Base-by-base conservation (phyloP, 1,140 invertebrate species). In the Drosophila bifasciata region DNA sequence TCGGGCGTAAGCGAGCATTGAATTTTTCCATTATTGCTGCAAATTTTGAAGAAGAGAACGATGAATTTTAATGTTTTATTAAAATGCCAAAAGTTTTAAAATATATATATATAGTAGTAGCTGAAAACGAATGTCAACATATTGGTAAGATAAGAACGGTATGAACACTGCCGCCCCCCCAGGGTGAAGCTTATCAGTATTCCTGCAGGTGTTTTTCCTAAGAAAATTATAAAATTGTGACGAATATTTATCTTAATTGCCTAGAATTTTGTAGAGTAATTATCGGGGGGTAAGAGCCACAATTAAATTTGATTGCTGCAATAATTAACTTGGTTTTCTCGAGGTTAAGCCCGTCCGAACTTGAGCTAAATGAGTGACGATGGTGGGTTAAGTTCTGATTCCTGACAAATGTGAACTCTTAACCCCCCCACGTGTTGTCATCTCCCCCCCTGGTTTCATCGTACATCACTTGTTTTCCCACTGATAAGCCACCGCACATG, bases 1-100 rank as follows among this genome's bases (percentile, higher is more conserved):
- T 89, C 84, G 60, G 71, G 40, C 21, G 83, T 62, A n/a, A 83
- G 41, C 5, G 17, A 76, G 55, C 69, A 67, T 50, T 61, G 58
- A 28, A 88, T 67, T 40, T 67, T 76, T 43, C 46, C 66, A 44
- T 57, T 46, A 13, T 57, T 51, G 40, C 81, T 80, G 77, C 11
- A 80, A 80, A 84, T 48, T 44, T 58, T 51, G 45, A 49, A 64
- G 67, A 53, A 56, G 40, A 23, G 16, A 19, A 8, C 44, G n/a
- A 57, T 36, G 32, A 13, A 36, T 36, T 36, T 36, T 4, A 56
- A 41, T 19, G 46, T 46, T 45, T 52, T 19, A n/a, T 43, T 48
- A 68, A 36, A n/a, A 46, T 52, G 45, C 9, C n/a, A 32, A 46
- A 45, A 25, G 28, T 4, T 64, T 16, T 13, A 16, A 8, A 16